Evolutionary conservation across 1,140 invertebrate genomes (phyloP).

Genomic region (Fragariocoptes setiger): DNA sequence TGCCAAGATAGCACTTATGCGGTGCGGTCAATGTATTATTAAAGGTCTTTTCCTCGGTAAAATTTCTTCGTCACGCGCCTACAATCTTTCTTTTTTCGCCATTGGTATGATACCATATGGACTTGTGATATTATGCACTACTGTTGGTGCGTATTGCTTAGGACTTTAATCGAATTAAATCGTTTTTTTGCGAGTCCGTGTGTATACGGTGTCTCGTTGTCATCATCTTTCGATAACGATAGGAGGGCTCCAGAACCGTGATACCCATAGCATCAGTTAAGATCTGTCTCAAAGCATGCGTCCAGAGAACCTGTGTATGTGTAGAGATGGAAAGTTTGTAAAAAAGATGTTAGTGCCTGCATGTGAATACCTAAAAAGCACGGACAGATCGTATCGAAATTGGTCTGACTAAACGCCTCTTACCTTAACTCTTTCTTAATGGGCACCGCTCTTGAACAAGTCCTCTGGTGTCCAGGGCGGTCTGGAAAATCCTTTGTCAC

Average conservation of each 20-base stretch:
- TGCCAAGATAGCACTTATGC: conserved; percentile 93
- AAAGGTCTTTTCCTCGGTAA: conserved; percentile 79
- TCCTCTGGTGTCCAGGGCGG: conserved; percentile 89
- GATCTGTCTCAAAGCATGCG: conserved; percentile 69
- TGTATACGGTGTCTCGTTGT: conserved; percentile 17
- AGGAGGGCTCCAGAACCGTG: conserved; percentile 74
- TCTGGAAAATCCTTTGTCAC: conserved; percentile 73
- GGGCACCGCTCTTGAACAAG: conserved; percentile 66
- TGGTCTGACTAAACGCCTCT: too few relatives aligned
- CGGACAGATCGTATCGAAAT: too few relatives aligned
- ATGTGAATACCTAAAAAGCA: too few relatives aligned
- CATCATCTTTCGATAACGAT: conserved; percentile 69
- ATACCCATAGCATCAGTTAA: conserved; percentile 92
- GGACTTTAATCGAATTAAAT: conserved; percentile 15
- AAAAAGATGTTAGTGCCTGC: too few relatives aligned
- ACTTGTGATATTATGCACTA: conserved; percentile 78
- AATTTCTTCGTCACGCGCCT: conserved; percentile 80
- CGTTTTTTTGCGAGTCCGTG: too few relatives aligned
- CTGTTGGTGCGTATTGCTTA: conserved; percentile 47
- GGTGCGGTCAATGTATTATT: conserved; percentile 97
- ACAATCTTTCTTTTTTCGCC: conserved; percentile 33
- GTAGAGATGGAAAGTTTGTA: too few relatives aligned
- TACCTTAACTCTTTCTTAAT: conserved; percentile 76
- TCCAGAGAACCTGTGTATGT: conserved; percentile 91
- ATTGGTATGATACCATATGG: conserved; percentile 18